Evolutionary conservation across 2,888 invertebrate genomes (phyloP), one percentile per base, ranked within the genome.

Genomic region (Tenthredo amoena): DNA sequence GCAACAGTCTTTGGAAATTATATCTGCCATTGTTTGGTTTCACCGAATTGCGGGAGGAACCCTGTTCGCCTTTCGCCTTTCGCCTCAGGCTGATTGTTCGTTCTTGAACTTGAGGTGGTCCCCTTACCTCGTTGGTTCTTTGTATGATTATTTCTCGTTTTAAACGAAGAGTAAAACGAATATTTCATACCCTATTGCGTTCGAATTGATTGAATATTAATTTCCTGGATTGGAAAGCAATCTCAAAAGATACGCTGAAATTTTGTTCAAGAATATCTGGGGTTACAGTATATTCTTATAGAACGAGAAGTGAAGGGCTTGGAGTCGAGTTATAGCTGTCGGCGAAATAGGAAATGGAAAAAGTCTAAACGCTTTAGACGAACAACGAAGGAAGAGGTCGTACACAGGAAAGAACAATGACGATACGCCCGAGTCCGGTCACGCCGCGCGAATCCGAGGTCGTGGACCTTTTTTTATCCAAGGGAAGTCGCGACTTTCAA

Each of bases 31-130:
- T 74, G 43, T 74, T 18, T 21, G 10, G 43, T 74, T 43, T 43
- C 74, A 74, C n/a, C 43, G 74, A 74, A 74, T 43, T 40, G 9
- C 21, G 40, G 43, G 43, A 43, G 43, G 74, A 74, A 26, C 43
- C 74, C 43, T 43, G 18, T 34, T 12, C 10, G 12, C 31, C 65
- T n/a, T 21, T 72, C n/a, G 72, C 21, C 72, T 72, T 72, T 81
- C 81, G 40, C 81, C 58, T 7, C 21, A n/a, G 62, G 37, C 34
- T 21, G 81, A 81, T 81, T 81, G 37, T 81, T 55, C n/a, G 26
- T 37, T 81, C 26, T 62, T 91, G 91, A 92, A 92, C 91, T 91
- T 88, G 81, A 81, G 82, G 31, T 10, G 50, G 0, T 71, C 71
- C n/a, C 37, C 71, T 21, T 62, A 62, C 71, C 37, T 37, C 18